These are phyloP conservation scores for Eupithecia insigniata DNA, from an alignment of 2,888 invertebrate genomes.

Conservation along the genomic window DNA sequence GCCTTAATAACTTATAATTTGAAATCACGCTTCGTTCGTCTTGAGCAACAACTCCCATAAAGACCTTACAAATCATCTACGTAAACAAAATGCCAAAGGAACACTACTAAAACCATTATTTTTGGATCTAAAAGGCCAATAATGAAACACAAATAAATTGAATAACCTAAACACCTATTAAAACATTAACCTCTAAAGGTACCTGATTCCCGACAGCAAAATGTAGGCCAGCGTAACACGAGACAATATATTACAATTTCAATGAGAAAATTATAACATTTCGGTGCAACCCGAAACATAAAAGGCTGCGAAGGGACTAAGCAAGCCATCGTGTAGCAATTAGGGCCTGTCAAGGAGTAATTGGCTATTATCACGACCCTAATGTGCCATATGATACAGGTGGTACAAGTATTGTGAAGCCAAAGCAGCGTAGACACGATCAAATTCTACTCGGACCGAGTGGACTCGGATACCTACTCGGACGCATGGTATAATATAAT, in stretches of 20 bases:
- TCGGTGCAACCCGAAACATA: constrained; percentile 11
- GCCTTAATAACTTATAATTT: too few species aligned
- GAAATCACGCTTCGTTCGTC: not conserved
- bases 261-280: constrained; percentile 11
- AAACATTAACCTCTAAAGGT: not conserved
- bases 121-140: not conserved
- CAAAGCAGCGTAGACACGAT: too few species aligned
- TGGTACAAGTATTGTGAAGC: not conserved
- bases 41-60: not conserved
- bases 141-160: not conserved
- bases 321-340: constrained; percentile 32
- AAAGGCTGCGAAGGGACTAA: constrained; percentile 24
- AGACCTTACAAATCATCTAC: not conserved
- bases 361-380: constrained; percentile 34
- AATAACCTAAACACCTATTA: not conserved
- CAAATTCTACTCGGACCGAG: too few species aligned
- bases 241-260: not conserved
- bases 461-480: too few species aligned
- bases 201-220: not conserved
- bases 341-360: constrained; percentile 34
- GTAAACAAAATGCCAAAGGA: not conserved
- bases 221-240: constrained; percentile 3
- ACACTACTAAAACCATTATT: too few species aligned
- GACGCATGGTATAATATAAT: too few species aligned
- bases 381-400: constrained; percentile 27